Evolutionary conservation across 2,888 invertebrate species (phyloP).

Genomic region (Theodoxus fluviatilis): DNA sequence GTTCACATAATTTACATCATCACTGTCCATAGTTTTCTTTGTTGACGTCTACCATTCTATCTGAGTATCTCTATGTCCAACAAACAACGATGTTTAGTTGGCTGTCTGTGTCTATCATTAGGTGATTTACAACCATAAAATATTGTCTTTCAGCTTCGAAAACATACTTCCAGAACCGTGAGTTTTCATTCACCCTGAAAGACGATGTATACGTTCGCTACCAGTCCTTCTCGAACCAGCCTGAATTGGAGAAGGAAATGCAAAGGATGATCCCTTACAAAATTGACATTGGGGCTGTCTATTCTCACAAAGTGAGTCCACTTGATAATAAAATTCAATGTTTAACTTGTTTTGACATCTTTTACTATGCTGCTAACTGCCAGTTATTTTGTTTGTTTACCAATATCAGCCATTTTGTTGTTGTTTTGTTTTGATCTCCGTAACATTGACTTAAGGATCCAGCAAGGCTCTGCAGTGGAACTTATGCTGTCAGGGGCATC

Average conservation of each 20-base stretch:
- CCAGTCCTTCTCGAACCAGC: conserved; percentile 80
- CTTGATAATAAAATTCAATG: no score
- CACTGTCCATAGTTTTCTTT: conserved; percentile 5
- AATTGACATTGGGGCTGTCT: conserved; percentile 95
- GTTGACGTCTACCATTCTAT: no score
- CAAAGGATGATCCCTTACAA: conserved; percentile 84
- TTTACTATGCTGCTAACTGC: no score
- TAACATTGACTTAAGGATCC: no score
- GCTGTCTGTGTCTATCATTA: no score
- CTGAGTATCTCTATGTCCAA: not conserved
- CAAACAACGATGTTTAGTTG: no score
- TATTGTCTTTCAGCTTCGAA: conserved; percentile 61
- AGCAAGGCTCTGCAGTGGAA: no score
- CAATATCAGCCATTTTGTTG: not conserved
- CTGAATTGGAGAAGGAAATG: conserved; percentile 83
- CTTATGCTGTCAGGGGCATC: no score
- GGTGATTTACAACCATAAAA: no score
- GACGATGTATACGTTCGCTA: conserved; percentile 94
- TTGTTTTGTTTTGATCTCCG: not conserved
- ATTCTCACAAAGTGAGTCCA: conserved; percentile 66
- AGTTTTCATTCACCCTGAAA: conserved; percentile 92
- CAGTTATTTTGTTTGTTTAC: not conserved
- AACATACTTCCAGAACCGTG: conserved; percentile 71
- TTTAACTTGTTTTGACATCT: no score
- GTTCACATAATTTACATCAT: not conserved